phyloP scores from a whole-genome alignment of 2,797 vertebrate species.

The Fratercula arctica region DNA sequence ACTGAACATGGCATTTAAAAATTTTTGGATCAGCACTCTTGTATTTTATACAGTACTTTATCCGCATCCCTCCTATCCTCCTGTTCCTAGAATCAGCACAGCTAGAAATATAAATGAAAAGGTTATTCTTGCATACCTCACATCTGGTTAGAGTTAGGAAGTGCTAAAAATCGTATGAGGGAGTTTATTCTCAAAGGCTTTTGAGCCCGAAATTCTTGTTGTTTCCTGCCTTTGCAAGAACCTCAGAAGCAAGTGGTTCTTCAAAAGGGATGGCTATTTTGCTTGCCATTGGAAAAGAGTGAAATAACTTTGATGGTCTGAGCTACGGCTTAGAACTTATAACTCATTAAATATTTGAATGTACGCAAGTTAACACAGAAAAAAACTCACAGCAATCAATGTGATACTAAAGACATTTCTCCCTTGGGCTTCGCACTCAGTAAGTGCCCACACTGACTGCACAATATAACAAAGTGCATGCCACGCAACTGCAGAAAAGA shows the following conservation, averaged over 20 bases:
- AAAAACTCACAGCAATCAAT: neutral
- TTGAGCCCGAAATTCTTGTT: neutral
- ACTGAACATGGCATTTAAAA: constrained; percentile 9
- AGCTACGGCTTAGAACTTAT: neutral
- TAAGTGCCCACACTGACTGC: neutral
- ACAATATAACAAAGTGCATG: neutral
- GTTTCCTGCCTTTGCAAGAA: neutral
- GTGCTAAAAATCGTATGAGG: neutral
- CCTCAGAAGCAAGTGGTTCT: neutral
- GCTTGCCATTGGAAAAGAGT: neutral
- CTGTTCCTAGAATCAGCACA: neutral
- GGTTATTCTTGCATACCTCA: constrained; percentile 6
- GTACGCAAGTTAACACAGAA: rapidly evolving
- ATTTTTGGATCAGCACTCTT: constrained; percentile 9
- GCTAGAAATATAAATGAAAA: constrained; percentile 12
- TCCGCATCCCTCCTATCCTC: neutral
- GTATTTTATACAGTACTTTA: neutral
- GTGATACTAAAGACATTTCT: neutral
- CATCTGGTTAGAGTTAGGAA: constrained; percentile 13
- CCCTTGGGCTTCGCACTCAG: neutral
- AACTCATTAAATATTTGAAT: neutral
- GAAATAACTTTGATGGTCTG: neutral
- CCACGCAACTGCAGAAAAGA: neutral
- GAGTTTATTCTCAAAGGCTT: neutral
- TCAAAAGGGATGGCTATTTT: neutral